Conservation (phyloP, 2,113 vertebrate species). For the Campylomormyrus numenius region DNA sequence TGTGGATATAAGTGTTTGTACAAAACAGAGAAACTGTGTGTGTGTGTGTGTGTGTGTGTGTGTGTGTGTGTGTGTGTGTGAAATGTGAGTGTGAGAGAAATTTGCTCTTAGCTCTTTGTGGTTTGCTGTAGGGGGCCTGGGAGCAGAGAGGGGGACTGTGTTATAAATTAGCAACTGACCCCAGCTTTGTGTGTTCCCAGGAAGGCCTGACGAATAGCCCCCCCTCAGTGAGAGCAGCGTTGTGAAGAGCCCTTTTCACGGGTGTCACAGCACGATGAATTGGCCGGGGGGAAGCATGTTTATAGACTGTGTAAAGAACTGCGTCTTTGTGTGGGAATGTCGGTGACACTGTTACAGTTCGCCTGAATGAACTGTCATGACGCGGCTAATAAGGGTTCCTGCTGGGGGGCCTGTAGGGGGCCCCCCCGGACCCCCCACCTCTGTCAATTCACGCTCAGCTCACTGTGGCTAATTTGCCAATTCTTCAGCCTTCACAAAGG, state of each 20-base stretch:
- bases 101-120: slow-evolving; percentile 40
- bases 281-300: slow-evolving; percentile 73
- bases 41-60: slow-evolving; percentile 12
- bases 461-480: slow-evolving; percentile 83
- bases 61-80: slow-evolving; percentile 1
- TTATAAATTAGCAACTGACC: slow-evolving; percentile 68
- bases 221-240: slow-evolving; percentile 50
- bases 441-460: slow-evolving; percentile 74
- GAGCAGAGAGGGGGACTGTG: slow-evolving; percentile 53
- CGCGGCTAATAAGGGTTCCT: slow-evolving; percentile 71
- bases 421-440: slow-evolving; percentile 68
- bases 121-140: slow-evolving; percentile 52
- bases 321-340: slow-evolving; percentile 82
- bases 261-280: slow-evolving; percentile 72
- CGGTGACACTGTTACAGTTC: slow-evolving; percentile 78
- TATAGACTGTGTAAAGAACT: slow-evolving; percentile 88
- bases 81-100: slow-evolving; percentile 27
- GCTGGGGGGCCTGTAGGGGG: slow-evolving; percentile 52
- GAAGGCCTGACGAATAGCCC: slow-evolving; percentile 47
- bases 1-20: slow-evolving; percentile 19
- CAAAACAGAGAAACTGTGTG: neutral
- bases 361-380: slow-evolving; percentile 80
- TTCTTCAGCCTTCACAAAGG: slow-evolving; percentile 72
- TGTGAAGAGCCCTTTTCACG: slow-evolving; percentile 64
- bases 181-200: slow-evolving; percentile 54